Conservation (phyloP, 2,113 vertebrate genomes). For the Callocephalon fimbriatum region DNA sequence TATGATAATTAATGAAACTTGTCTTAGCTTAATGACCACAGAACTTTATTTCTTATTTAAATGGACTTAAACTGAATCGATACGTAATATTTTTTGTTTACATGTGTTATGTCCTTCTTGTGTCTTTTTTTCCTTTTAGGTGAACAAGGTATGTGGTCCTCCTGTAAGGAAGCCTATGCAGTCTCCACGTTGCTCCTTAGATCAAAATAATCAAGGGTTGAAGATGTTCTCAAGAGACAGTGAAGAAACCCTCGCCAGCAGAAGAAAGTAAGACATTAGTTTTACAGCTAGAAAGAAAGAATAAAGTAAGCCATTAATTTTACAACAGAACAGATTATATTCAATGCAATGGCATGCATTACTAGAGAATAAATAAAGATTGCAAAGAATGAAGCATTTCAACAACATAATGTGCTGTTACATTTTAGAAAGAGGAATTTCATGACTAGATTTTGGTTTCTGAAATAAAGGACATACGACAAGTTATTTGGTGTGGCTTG, state of each 20-base stretch:
- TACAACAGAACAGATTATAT: conserved; percentile 50
- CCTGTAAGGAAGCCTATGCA: conserved; percentile 72
- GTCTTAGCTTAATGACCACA: background rate
- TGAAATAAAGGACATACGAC: background rate
- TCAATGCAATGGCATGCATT: background rate
- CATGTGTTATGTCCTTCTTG: background rate
- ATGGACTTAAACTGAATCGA: background rate
- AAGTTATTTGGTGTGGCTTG: background rate
- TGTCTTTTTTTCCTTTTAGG: conserved; percentile 67
- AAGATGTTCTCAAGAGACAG: conserved; percentile 66
- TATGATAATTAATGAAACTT: background rate
- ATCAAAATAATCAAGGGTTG: conserved; percentile 67
- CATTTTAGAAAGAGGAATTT: background rate
- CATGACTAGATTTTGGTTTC: background rate
- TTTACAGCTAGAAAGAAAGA: conserved; percentile 75
- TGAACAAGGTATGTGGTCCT: conserved; percentile 83
- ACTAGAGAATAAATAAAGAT: background rate
- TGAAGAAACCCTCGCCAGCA: conserved; percentile 78
- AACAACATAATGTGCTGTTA: background rate
- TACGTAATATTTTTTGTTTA: background rate
- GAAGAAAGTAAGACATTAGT: conserved; percentile 84
- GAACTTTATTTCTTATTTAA: background rate
- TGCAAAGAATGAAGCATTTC: background rate
- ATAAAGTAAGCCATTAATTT: conserved; percentile 74
- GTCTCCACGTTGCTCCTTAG: conserved; percentile 65